Evolutionary conservation across 2,888 invertebrate genomes (phyloP).

Genomic region (Temnothorax unifasciatus): DNA sequence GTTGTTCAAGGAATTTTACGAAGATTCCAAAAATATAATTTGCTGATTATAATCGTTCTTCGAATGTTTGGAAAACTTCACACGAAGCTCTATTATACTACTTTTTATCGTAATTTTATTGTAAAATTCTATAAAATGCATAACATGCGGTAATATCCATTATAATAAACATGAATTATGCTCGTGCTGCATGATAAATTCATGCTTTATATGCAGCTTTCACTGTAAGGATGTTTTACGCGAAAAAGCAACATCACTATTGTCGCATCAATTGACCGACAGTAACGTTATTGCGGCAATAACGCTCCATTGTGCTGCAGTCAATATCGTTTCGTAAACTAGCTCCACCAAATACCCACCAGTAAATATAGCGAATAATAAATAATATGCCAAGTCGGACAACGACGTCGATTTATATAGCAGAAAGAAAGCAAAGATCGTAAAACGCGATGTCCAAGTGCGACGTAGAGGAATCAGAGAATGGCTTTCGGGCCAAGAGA

Average conservation of each 20-base stretch:
- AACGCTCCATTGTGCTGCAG: conserved; percentile 10
- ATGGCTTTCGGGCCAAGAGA: background rate
- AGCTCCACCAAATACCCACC: background rate
- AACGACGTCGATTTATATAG: background rate
- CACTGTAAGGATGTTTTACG: background rate
- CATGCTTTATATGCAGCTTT: no score
- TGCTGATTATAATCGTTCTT: background rate
- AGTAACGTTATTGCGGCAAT: conserved; percentile 24
- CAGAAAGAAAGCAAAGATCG: conserved; percentile 18
- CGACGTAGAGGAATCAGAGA: conserved; percentile 41
- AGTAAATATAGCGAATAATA: conserved; percentile 12
- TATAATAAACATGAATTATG: conserved; percentile 1
- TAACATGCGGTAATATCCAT: background rate
- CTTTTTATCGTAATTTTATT: background rate
- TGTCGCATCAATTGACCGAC: conserved; percentile 19
- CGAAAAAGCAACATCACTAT: background rate
- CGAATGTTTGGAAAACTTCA: background rate
- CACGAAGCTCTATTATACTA: background rate
- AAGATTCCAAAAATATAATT: background rate
- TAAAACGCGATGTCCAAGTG: conserved; percentile 53
- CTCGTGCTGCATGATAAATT: background rate
- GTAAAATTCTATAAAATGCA: background rate
- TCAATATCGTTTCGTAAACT: conserved; percentile 30
- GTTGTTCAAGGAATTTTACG: background rate
- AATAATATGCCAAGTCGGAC: conserved; percentile 28